Percentiles rank a stretch among this genome's conserved stretches.
Conservation (phyloP, 2,888 invertebrate genomes). For the Nasonovia ribisnigri region DNA sequence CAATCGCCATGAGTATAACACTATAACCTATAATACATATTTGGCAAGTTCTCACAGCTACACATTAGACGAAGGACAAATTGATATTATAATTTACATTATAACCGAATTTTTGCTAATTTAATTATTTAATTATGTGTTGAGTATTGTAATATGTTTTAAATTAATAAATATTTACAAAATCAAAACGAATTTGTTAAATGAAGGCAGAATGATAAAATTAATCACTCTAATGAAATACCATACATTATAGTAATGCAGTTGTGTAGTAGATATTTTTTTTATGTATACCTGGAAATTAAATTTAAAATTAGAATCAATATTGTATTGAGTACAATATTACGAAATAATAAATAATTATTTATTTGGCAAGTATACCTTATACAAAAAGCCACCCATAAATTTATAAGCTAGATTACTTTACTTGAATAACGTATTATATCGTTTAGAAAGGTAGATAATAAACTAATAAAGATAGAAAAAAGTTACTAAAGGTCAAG, state of each 20-base stretch:
- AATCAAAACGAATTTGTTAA: neutral
- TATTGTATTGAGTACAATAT: neutral
- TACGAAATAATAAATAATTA: neutral
- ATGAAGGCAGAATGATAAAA: neutral
- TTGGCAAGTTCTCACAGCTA: constrained; percentile 51
- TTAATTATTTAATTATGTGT: neutral
- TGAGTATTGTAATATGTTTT: neutral
- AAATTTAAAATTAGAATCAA: neutral
- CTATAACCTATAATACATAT: constrained; percentile 33
- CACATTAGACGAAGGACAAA: constrained; percentile 42
- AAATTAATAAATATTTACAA: neutral
- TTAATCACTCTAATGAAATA: neutral
- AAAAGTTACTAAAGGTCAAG: constrained; percentile 42
- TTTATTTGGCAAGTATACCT: neutral
- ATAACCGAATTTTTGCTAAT: constrained; percentile 7
- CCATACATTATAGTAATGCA: neutral
- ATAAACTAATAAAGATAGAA: constrained; percentile 11
- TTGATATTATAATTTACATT: constrained; percentile 25
- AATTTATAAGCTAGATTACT: constrained; percentile 4
- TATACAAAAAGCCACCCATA: neutral
- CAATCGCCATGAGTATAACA: constrained; percentile 49
- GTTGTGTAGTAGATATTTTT: neutral
- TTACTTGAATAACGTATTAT: neutral
- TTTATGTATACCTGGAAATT: neutral
- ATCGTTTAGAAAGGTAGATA: constrained; percentile 51